Evolutionary conservation across 2,888 invertebrate species (phyloP).

Genomic region (Conus canariensis): DNA sequence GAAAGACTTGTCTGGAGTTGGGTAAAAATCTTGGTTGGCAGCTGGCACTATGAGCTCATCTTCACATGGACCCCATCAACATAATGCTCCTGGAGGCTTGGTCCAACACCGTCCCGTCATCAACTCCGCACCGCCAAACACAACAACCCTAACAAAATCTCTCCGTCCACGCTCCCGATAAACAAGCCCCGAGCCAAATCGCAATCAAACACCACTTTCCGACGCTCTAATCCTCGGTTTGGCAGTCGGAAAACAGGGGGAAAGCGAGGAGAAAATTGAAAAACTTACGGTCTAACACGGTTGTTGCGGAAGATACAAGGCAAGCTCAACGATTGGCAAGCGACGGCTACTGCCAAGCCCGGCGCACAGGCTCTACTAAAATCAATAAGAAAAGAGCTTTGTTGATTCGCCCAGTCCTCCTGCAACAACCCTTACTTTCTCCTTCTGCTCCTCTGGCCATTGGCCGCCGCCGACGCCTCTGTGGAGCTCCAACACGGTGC

Average conservation of each 20-base stretch:
- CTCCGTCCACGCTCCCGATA: not conserved
- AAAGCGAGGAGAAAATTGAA: conserved; percentile 19
- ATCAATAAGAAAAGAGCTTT: conserved; percentile 46
- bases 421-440: conserved; percentile 40
- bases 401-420: conserved; percentile 44
- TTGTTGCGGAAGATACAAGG: conserved; percentile 39
- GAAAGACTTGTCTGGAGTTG: conserved; percentile 25
- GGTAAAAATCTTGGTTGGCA: conserved; percentile 34
- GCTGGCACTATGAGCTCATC: conserved; percentile 44
- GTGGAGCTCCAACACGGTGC: too few relatives aligned
- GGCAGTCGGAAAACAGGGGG: not conserved
- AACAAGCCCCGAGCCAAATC: not conserved
- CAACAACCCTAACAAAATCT: conserved; percentile 2
- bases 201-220: not conserved
- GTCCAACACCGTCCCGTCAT: conserved; percentile 40
- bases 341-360: conserved; percentile 37
- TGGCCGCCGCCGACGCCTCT: not conserved
- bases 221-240: not conserved
- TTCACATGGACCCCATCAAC: conserved; percentile 44
- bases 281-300: conserved; percentile 12
- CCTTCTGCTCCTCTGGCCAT: conserved; percentile 28
- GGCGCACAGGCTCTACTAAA: conserved; percentile 41
- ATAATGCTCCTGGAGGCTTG: conserved; percentile 39
- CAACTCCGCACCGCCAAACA: conserved; percentile 27
- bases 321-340: conserved; percentile 41